Evolutionary conservation across 2,888 invertebrate genomes (phyloP), one percentile per base, ranked within the genome.

Genomic region (Agrotis ipsilon): DNA sequence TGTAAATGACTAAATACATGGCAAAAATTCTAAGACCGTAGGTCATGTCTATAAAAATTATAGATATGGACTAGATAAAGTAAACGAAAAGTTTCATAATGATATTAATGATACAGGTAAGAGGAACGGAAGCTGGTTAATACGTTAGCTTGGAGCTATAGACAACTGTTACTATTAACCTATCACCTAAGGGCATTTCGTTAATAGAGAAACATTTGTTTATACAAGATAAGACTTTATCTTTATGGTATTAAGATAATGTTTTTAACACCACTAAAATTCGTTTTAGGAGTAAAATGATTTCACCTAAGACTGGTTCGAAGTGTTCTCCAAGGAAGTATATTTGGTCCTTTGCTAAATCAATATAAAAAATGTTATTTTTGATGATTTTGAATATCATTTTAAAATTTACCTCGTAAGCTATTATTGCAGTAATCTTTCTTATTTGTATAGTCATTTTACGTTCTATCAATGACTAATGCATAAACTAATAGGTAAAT

Each of bases 321-420:
- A 4, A 39, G 51, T 0, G 16, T 73, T 24, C 46, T 9, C 18
- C 51, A 73, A 51, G 24, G 46, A 19, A n/a, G 19, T 58, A 72
- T 39, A 39, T n/a, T 65, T 19, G 51, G 11, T 7, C 45, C 55
- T 57, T 7, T 32, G 45, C 18, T 19, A n/a, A 55, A 21, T 51
- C 14, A 24, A 9, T 21, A 57, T 48, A 24, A 9, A 39, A 39
- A 39, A 11, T 1, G 1, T 39, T 32, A 7, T 7, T 39, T 39
- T 32, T 9, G 6, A 27, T 9, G 9, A 39, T 39, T 39, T 1
- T 11, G 39, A 39, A 39, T 11, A 39, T 39, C 9, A 39, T 9
- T 49, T 39, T 64, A 14, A 39, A n/a, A 48, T 63, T 6, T 39
- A 2, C 39, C 39, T 39, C 39, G 39, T 39, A 11, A 9, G 39